A percentile compares a stretch with the other conserved stretches of the same genome.
phyloP scores from a whole-genome alignment of 2,797 vertebrate genomes.

The Enteromius fasciolatus region DNA sequence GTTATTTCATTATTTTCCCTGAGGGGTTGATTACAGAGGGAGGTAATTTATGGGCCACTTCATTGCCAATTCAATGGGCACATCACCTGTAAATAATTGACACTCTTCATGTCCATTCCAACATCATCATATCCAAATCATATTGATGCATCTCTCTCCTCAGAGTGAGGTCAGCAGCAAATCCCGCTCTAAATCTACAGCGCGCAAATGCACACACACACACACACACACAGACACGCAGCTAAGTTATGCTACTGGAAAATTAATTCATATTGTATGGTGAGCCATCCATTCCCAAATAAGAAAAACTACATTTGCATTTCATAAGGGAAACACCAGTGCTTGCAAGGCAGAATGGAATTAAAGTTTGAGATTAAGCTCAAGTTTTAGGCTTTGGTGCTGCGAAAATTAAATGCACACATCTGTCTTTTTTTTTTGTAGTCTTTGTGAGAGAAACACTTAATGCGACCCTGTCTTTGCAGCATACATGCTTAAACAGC shows the following conservation, averaged over 20 bases:
- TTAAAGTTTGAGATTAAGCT: slow-evolving; percentile 4
- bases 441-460: background rate
- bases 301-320: slow-evolving; percentile 41
- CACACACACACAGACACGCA: slow-evolving; percentile 34
- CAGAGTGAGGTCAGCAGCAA: slow-evolving; percentile 67
- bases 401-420: background rate
- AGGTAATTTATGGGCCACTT: slow-evolving; percentile 78
- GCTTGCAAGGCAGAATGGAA: background rate
- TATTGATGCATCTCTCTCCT: slow-evolving; percentile 71
- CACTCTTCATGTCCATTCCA: slow-evolving; percentile 78
- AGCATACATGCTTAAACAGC: background rate
- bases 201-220: slow-evolving; percentile 39
- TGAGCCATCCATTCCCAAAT: slow-evolving; percentile 23
- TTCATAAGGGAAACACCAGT: slow-evolving; percentile 32
- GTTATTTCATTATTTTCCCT: slow-evolving; percentile 75
- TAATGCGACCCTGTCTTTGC: background rate
- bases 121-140: slow-evolving; percentile 78
- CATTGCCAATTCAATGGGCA: slow-evolving; percentile 77
- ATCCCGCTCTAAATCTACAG: slow-evolving; percentile 68
- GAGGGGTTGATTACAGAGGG: slow-evolving; percentile 78
- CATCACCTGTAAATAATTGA: slow-evolving; percentile 85
- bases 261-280: slow-evolving; percentile 43
- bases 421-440: background rate
- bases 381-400: slow-evolving; percentile 13
- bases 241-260: slow-evolving; percentile 36